Evolutionary conservation across 2,797 vertebrate species (phyloP).

Genomic region (Stomatorhinus walkeri): DNA sequence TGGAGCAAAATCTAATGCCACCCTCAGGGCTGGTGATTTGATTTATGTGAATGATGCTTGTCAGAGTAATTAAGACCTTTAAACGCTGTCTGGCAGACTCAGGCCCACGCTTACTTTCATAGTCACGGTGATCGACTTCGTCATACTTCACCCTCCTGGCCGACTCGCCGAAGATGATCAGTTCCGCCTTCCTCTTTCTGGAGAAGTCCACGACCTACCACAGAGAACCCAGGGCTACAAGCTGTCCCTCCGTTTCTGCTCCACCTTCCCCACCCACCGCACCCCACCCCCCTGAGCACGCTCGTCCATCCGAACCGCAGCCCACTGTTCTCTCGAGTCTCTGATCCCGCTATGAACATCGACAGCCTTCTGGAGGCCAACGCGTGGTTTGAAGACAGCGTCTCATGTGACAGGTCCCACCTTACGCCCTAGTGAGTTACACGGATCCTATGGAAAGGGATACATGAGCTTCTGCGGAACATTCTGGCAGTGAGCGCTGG

Average conservation of each 20-base stretch:
- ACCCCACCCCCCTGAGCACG: not conserved
- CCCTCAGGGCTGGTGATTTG: not conserved
- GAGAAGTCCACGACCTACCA: not conserved
- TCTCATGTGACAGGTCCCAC: not conserved
- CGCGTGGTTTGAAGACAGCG: not conserved
- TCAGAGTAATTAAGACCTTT: not conserved
- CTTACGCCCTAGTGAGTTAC: not conserved
- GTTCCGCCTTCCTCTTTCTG: not conserved
- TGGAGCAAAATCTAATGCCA: not conserved
- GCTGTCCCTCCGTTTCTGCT: not conserved
- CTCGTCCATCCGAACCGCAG: not conserved
- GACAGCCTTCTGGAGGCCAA: not conserved
- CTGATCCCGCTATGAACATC: not conserved
- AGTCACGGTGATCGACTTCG: not conserved
- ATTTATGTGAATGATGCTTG: not conserved
- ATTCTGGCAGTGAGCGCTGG: not conserved
- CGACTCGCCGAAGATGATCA: constrained; percentile 9
- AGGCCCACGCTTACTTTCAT: not conserved
- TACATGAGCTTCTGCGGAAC: not conserved
- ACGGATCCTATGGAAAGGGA: not conserved
- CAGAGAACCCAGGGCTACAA: not conserved
- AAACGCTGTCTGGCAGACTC: not conserved
- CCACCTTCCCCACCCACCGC: not conserved
- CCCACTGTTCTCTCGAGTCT: not conserved
- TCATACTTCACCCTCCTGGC: not conserved